Base-by-base conservation (phyloP, 2,888 invertebrate species). In the Oxycera nigricornis region DNA sequence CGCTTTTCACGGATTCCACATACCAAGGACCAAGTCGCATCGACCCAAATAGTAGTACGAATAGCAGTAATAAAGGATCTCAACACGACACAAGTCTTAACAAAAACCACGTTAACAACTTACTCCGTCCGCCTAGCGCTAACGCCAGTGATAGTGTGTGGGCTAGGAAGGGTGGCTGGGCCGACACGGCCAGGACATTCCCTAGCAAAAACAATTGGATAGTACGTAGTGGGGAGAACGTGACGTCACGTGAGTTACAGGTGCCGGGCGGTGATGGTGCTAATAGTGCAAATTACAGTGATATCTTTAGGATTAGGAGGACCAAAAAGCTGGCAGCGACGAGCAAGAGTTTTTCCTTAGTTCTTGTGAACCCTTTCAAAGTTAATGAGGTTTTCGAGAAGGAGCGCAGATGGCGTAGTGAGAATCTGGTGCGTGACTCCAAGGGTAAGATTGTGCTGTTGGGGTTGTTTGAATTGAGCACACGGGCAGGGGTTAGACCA, bases 401-500 rank as follows among this genome's bases (percentile, higher is more conserved):
- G 74, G 84, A 85, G 76, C 84, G 83, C 52, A 80, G 81, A 78
- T 31, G 22, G 20, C 41, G 41, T 20, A 50, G 39, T 62, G 39
- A 72, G 17, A 26, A 26, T 55, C 24, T 46, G 22, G 62, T 24
- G 24, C 22, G 26, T 31, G 39, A 17, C 79, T 77, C 2, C 79
- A 82, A 80, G 31, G 86, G 88, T 57, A 88, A 89, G 80, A 87
- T 91, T 59, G 89, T 91, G 0, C 88, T 94, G 77, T 87, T 94
- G 79, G 94, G 94, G 0, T 88, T 94, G 24, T 94, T 94, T 83
- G 94, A 94, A 86, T 85, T 94, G 80, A 91, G 91, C 7, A 89
- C 90, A 1, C 86, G 87, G 75, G 88, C 88, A 9, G 90, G 90
- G 1, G 88, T 88, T 0, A 87, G 93, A 74, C 87, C 87, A 59